These are phyloP conservation scores for Cygnus atratus DNA, from an alignment of 2,113 vertebrate species.

Conservation along the genomic window DNA sequence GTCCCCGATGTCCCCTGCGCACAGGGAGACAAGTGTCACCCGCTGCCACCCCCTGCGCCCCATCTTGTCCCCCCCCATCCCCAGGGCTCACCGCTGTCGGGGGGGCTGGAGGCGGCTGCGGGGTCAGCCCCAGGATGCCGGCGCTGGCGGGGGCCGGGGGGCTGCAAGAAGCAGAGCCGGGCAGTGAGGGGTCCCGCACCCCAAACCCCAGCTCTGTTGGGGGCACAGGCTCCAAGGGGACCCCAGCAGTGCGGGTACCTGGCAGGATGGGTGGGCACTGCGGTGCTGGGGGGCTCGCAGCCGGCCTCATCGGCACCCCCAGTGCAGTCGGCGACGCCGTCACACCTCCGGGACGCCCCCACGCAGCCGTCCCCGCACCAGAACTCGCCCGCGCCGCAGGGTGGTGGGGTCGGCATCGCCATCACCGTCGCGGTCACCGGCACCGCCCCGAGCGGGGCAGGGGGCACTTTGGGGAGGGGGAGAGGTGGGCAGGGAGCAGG, in stretches of 20 bases:
- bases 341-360: slow-evolving; percentile 54
- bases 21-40: not conserved
- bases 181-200: not conserved
- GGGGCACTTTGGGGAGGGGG: slow-evolving; percentile 13
- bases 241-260: not conserved
- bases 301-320: slow-evolving; percentile 78
- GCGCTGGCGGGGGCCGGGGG: not conserved
- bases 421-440: not conserved
- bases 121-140: not conserved
- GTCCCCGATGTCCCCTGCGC: not conserved
- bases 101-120: not conserved
- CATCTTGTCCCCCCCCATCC: not conserved
- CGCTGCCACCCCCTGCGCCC: not conserved
- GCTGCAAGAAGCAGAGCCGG: not conserved
- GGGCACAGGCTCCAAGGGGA: not conserved
- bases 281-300: slow-evolving; percentile 56
- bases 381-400: slow-evolving; percentile 74
- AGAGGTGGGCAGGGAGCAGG: no score
- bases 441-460: not conserved
- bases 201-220: no score
- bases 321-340: slow-evolving; percentile 76
- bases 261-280: not conserved
- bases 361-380: slow-evolving; percentile 78
- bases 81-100: not conserved
- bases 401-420: not conserved